These are phyloP conservation scores for Toxonevra muliebris DNA, from an alignment of 2,888 invertebrate species.

Conservation along the genomic window DNA sequence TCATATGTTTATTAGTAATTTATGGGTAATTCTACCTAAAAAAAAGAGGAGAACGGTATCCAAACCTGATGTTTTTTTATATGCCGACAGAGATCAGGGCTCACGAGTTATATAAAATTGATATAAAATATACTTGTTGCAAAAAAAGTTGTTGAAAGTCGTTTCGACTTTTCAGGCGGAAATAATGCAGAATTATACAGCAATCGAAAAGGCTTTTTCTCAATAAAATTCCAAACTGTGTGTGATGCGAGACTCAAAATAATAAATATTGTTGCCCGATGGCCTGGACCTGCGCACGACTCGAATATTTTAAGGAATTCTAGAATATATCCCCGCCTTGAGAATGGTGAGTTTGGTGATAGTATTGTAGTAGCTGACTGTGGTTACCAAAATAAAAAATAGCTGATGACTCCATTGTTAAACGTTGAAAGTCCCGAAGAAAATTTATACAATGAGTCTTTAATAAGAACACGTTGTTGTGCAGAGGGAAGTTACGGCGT, in stretches of 20 bases:
- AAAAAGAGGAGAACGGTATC: too few species aligned
- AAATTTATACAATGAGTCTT: constrained; percentile 28
- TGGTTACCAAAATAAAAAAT: constrained; percentile 30
- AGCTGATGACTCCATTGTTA: constrained; percentile 27
- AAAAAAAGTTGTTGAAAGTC: too few species aligned
- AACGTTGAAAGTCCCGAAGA: constrained; percentile 12
- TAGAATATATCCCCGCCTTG: constrained; percentile 26
- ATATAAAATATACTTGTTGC: too few species aligned
- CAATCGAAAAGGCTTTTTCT: constrained; percentile 32
- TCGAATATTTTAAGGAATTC: constrained; percentile 32
- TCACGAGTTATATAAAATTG: too few species aligned
- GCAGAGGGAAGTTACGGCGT: constrained; percentile 32
- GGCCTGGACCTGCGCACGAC: constrained; percentile 35
- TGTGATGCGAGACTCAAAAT: constrained; percentile 28
- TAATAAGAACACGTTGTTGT: constrained; percentile 29
- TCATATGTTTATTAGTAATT: too few species aligned
- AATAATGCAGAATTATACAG: constrained; percentile 29
- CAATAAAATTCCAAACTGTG: constrained; percentile 30
- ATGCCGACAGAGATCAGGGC: too few species aligned
- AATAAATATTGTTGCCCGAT: constrained; percentile 30
- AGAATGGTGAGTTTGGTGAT: constrained; percentile 31
- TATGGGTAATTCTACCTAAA: too few species aligned
- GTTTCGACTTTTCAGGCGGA: constrained; percentile 15
- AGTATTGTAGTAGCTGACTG: constrained; percentile 32
- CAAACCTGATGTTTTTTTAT: too few species aligned